Evolutionary conservation across 2,797 vertebrate species (phyloP), one percentile per base, ranked within the genome.

Genomic region (Schizopygopsis pylzovi): DNA sequence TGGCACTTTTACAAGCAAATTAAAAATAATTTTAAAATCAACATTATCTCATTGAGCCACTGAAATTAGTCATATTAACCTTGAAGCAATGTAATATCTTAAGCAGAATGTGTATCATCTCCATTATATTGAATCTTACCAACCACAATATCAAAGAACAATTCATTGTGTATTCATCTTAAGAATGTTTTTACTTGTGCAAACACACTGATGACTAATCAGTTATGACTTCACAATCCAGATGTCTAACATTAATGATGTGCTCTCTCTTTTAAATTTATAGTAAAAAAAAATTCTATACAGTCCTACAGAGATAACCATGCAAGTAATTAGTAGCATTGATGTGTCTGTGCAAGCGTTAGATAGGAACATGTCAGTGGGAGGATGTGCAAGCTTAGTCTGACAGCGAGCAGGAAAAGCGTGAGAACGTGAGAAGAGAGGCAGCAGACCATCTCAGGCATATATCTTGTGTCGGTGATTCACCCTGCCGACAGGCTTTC

Each of bases 401-500:
- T 70, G 33, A 71, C 68, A 49, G 33, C 25, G 56, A 71, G 43
- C 39, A 78, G 72, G 43, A 76, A 43, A 52, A 63, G 70, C 72
- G 78, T 88, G 87, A 80, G 87, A 90, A 88, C 41, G 33, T 79
- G 13, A 70, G 54, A 70, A 85, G 45, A n/a, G 43, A 81, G 25
- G 56, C 25, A 81, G 79, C 79, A 76, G 86, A 73, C 33, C 45
- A 77, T 83, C 61, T 81, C 45, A 49, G 54, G 39, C 13, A 68
- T 63, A 45, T 33, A 59, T 87, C 70, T 37, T 1, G 22, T 88
- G 83, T 49, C 72, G 13, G 78, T 85, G 84, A 88, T 80, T 86
- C 82, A 89, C 78, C 39, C 47, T 54, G 80, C 83, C 86, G 45
- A 82, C 86, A 85, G 84, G 78, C 82, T 72, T 85, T 86, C 43